Percentiles rank a stretch among this genome's conserved stretches.
Evolutionary conservation across 2,888 invertebrate genomes (phyloP).

Genomic region (Ophion ellenae): DNA sequence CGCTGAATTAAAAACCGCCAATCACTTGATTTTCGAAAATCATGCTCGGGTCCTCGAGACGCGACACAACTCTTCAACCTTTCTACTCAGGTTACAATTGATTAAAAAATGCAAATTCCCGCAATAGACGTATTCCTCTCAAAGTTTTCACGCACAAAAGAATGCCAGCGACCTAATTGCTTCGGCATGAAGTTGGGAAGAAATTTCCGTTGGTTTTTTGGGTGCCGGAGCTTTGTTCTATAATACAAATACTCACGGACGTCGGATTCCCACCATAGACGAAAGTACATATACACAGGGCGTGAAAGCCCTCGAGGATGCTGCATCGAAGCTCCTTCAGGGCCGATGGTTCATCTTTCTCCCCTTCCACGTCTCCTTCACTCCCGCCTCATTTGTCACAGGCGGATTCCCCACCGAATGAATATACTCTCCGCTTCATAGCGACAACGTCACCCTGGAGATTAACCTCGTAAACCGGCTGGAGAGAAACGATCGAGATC

Average conservation of each 20-base stretch:
- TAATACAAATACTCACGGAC: background rate
- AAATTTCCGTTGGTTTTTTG: background rate
- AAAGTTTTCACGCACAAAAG: background rate
- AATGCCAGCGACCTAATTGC: background rate
- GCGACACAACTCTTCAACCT: no score
- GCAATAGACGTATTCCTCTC: background rate
- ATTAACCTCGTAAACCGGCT: slow-evolving; percentile 43
- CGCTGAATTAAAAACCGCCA: no score
- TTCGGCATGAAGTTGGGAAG: background rate
- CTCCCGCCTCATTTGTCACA: background rate
- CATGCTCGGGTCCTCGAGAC: no score
- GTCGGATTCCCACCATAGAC: background rate
- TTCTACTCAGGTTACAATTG: background rate
- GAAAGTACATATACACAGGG: background rate
- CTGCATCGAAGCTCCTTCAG: background rate
- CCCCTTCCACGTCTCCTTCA: background rate
- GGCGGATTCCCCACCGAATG: background rate
- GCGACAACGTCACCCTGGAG: slow-evolving; percentile 51
- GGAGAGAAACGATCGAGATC: slow-evolving; percentile 67
- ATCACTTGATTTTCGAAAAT: no score
- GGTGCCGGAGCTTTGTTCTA: background rate
- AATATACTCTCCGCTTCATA: background rate
- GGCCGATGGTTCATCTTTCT: background rate
- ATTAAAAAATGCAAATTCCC: no score
- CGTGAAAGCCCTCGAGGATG: slow-evolving; percentile 3